phyloP scores from a whole-genome alignment of 2,113 vertebrate genomes.

The Ahaetulla prasina region DNA sequence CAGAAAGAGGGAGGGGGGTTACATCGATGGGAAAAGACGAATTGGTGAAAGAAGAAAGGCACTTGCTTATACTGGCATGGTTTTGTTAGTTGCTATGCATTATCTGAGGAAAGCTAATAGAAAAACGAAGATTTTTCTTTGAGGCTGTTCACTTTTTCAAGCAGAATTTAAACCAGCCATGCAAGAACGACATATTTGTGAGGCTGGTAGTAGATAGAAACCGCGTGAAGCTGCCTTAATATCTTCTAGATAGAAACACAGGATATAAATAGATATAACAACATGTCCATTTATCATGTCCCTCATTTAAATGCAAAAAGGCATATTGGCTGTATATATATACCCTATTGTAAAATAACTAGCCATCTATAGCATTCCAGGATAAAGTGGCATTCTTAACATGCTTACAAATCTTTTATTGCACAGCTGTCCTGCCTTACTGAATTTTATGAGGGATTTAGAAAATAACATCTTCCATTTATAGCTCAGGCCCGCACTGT shows the following conservation, averaged over 20 bases:
- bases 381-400: not conserved
- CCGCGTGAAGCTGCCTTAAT: not conserved
- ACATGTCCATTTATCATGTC: not conserved
- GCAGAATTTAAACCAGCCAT: not conserved
- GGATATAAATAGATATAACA: not conserved
- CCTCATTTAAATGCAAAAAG: not conserved
- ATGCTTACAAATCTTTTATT: not conserved
- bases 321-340: not conserved
- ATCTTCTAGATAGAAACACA: not conserved
- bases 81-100: too few relatives aligned
- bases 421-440: not conserved
- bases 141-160: not conserved
- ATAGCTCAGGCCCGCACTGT: not conserved
- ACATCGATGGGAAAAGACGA: not conserved
- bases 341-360: not conserved
- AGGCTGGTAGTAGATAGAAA: not conserved
- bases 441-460: not conserved
- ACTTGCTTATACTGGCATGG: not conserved
- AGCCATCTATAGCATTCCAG: not conserved
- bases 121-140: not conserved
- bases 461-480: not conserved
- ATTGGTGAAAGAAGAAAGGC: not conserved
- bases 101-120: not conserved
- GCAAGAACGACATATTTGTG: not conserved
- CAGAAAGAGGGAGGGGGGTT: not conserved